Base-by-base conservation (phyloP, 2,888 invertebrate genomes). In the Anoplius nigerrimus region DNA sequence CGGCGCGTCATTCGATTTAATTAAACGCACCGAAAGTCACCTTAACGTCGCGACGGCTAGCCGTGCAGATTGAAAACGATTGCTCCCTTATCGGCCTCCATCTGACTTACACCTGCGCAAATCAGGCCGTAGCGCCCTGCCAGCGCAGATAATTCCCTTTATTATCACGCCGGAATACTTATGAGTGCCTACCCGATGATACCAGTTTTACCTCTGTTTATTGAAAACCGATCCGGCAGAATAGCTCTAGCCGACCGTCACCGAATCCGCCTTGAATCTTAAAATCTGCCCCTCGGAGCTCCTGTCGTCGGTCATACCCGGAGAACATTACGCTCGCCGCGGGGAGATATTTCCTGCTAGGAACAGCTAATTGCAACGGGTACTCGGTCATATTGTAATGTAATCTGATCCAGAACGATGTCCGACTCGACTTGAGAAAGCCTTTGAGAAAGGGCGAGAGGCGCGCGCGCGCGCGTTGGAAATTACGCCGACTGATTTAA, bases 401-500 rank as follows among this genome's bases (percentile, higher is more conserved):
- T 18, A 34, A 55, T 55, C 55, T 34, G 34, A 55, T 55, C 55
- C 20, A 18, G 55, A 22, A 55, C 27, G 55, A 55, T 27, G 27
- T 55, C 34, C 34, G 34, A 22, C 45, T 42, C 61, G 46, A 48
- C 34, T 5, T 34, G 11, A n/a, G n/a, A 1, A 34, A 6, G 11
- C 34, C 11, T 34, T 34, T 34, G 34, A 6, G 34, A 34, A 6
- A 6, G 34, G 34, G 11, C 34, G 11, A 34, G 34, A 34, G 11
- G 55, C 61, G 46, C 59, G 66, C 45, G 16, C 11, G 20, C 34
- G 16, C 18, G 48, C 65, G 62, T 57, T 60, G 60, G 57, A 56
- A 72, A 72, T 66, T 69, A 66, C 64, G 67, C 56, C 60, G 72
- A 66, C 61, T 51, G 63, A 69, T 69, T 66, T 66, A 52, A 61